Conservation (phyloP, 2,888 invertebrate genomes). For the Drosophila borealis region DNA sequence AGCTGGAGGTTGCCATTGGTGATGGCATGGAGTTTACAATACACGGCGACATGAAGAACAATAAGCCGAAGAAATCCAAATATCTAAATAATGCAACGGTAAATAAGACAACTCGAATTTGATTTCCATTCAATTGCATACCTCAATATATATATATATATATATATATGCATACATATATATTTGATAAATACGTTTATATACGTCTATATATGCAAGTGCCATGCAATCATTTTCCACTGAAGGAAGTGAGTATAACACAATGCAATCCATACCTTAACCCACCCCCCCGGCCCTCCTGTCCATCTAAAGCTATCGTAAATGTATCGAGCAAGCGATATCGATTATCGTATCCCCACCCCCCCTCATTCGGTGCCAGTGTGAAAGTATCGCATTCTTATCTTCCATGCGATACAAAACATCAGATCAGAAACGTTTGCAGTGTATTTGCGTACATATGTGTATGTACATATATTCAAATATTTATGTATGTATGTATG, state of each 20-base stretch:
- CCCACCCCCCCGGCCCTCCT: too few species aligned
- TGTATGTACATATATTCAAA: constrained; percentile 34
- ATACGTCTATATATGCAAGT: background rate
- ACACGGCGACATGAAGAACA: constrained; percentile 94
- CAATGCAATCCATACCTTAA: background rate
- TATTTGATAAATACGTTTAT: constrained; percentile 20
- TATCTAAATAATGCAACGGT: constrained; percentile 92
- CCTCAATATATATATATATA: constrained; percentile 35
- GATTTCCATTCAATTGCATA: constrained; percentile 14
- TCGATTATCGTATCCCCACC: too few species aligned
- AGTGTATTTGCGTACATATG: constrained; percentile 26
- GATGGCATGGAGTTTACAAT: constrained; percentile 97
- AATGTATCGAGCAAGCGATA: too few species aligned
- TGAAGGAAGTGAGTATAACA: background rate
- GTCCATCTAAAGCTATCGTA: too few species aligned
- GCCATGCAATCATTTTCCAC: background rate
- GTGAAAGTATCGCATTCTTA: background rate
- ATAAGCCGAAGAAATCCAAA: constrained; percentile 93
- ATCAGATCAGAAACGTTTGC: background rate
- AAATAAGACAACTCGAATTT: constrained; percentile 71
- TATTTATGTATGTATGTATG: constrained; percentile 12
- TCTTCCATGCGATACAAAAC: background rate
- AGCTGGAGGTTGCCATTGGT: constrained; percentile 95
- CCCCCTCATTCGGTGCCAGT: too few species aligned
- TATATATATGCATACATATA: constrained; percentile 30